These are phyloP conservation scores for Arenaria interpres DNA, from an alignment of 2,113 vertebrate species.

Conservation along the genomic window DNA sequence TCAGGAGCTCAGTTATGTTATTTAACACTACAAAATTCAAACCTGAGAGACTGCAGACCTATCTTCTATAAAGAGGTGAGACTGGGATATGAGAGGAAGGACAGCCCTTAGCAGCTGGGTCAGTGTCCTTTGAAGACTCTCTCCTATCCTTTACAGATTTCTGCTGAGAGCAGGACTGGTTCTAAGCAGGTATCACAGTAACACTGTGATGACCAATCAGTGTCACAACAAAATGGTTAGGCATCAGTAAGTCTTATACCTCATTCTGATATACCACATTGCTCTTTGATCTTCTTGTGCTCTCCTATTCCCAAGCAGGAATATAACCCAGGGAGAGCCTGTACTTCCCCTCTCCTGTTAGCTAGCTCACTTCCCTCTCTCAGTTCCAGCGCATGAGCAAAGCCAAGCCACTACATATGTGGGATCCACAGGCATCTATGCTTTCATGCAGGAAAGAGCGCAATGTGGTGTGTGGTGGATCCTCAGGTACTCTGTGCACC, in stretches of 20 bases:
- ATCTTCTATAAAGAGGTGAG: not conserved
- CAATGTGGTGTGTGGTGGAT: not conserved
- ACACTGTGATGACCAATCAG: not conserved
- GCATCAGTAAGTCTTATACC: not conserved
- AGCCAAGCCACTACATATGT: not conserved
- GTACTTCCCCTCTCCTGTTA: not conserved
- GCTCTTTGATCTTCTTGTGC: not conserved
- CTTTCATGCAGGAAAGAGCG: not conserved
- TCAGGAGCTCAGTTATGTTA: not conserved
- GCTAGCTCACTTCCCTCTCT: not conserved
- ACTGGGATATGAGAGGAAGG: not conserved
- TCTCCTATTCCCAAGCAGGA: not conserved
- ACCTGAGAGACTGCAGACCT: not conserved
- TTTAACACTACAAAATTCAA: not conserved
- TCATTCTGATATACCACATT: not conserved
- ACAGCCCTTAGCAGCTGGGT: not conserved
- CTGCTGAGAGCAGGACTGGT: not conserved
- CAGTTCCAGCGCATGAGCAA: not conserved
- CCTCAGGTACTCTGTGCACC: not conserved
- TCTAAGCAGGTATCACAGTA: not conserved
- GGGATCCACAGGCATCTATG: not conserved
- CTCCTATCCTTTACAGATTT: not conserved
- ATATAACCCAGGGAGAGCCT: not conserved
- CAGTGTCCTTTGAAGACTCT: not conserved
- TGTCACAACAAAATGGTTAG: not conserved